Evolutionary conservation across 2,797 vertebrate genomes (phyloP), one percentile per base, ranked within the genome.

Genomic region (Otolemur crassicaudatus): DNA sequence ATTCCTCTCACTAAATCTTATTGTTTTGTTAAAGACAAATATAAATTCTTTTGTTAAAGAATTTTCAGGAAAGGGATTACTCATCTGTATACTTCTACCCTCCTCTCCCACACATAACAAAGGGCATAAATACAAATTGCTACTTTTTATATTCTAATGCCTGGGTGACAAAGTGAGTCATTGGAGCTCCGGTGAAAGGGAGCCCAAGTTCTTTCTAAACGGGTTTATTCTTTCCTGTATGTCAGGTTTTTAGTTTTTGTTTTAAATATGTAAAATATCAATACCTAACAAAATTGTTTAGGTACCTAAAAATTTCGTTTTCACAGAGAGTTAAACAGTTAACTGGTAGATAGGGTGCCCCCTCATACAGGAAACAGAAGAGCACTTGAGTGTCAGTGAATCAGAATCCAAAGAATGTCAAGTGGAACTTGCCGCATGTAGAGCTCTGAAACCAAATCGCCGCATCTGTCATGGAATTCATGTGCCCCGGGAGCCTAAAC

Each of bases 61-160:
- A 65, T 97, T 96, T 96, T 87, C 80, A 94, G 81, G 73, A 82
- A 95, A 84, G 25, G 7, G 23, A 27, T 77, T 90, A 80, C 77
- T 96, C 92, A 88, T 92, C 89, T 58, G 27, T 40, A 60, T 84
- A n/a, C 85, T 91, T 92, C 80, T 91, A 3, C 40, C 87, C 58
- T 96, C 79, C 81, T 89, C 86, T 96, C 84, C 85, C 75, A 91
- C 92, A 79, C 76, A 89, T 89, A 88, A 88, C 20, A 43, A 88
- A 96, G 75, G n/a, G 77, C 76, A 65, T 85, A 94, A 94, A 92
- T 90, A 95, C 76, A 95, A 75, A 94, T 96, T 53, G 80, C 92
- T 87, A 40, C 79, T 94, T 94, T 93, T 87, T 91, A 43, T 40
- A 49, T 95, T 88, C 34, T 91, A 63, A 91, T 77, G 85, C 37